phyloP scores from a whole-genome alignment of 2,797 vertebrate genomes.

The Chaunax sp. region DNA sequence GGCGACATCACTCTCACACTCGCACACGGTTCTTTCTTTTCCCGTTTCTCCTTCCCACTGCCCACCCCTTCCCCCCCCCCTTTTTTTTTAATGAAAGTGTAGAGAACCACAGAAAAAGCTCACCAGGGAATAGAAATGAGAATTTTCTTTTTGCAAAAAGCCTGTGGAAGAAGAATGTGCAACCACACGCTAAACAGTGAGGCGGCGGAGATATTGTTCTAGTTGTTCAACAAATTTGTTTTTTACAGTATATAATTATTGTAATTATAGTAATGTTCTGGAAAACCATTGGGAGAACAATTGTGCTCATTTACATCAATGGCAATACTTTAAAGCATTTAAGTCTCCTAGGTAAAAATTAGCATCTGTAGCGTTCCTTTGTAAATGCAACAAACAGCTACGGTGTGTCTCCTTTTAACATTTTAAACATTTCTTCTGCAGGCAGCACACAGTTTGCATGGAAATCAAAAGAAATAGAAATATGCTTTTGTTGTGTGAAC shows the following conservation, averaged over 20 bases:
- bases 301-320: constrained; percentile 68
- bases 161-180: constrained; percentile 53
- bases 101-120: constrained; percentile 39
- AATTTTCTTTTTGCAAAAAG: constrained; percentile 44
- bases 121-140: constrained; percentile 39
- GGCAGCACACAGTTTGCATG: not conserved
- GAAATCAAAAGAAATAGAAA: constrained; percentile 4
- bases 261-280: constrained; percentile 70
- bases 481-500: not conserved
- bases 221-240: constrained; percentile 55
- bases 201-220: constrained; percentile 45
- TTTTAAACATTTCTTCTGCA: constrained; percentile 26
- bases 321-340: constrained; percentile 63
- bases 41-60: constrained; percentile 2
- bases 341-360: constrained; percentile 71
- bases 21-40: constrained; percentile 29
- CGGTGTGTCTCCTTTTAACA: constrained; percentile 31
- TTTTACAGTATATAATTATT: constrained; percentile 67
- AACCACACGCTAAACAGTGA: constrained; percentile 35
- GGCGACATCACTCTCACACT: constrained; percentile 43
- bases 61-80: not conserved
- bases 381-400: constrained; percentile 45
- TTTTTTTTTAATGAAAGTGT: constrained; percentile 13
- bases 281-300: constrained; percentile 61
- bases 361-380: constrained; percentile 42